Conservation (phyloP, 2,888 invertebrate genomes). For the Eupithecia inturbata region DNA sequence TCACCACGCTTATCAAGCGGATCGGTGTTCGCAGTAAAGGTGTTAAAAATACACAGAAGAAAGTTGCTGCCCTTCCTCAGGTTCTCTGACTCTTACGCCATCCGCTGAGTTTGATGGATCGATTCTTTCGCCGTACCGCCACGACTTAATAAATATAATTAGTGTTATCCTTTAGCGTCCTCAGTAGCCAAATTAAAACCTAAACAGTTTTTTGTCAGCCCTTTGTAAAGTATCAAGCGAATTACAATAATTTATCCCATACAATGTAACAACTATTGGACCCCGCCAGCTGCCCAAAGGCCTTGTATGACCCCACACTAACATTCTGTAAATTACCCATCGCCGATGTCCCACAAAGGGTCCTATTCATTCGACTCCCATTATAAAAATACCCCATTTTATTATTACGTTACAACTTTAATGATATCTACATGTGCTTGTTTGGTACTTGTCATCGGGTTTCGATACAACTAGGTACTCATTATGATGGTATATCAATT, state of each 20-base stretch:
- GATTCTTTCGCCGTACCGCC: neutral
- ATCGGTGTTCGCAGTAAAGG: neutral
- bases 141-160: neutral
- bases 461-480: neutral
- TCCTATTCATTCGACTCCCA: constrained; percentile 72
- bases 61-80: neutral
- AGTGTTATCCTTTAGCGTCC: neutral
- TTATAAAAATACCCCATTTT: constrained; percentile 74
- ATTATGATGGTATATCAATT: neutral
- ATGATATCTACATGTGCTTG: constrained; percentile 66
- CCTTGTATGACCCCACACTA: constrained; percentile 47
- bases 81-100: neutral
- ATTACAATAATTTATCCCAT: constrained; percentile 75
- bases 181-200: constrained; percentile 32
- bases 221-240: constrained; percentile 63
- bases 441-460: constrained; percentile 49
- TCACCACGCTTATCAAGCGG: neutral
- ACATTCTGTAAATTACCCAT: constrained; percentile 73
- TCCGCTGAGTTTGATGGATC: neutral
- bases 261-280: constrained; percentile 67
- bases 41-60: neutral
- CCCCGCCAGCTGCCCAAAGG: constrained; percentile 63
- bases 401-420: constrained; percentile 80
- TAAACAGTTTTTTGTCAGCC: constrained; percentile 55
- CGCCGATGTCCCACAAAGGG: constrained; percentile 61